A percentile compares a stretch with the other conserved stretches of the same genome.
Evolutionary conservation across 2,113 vertebrate species (phyloP).

Genomic region (Neotoma lepida): DNA sequence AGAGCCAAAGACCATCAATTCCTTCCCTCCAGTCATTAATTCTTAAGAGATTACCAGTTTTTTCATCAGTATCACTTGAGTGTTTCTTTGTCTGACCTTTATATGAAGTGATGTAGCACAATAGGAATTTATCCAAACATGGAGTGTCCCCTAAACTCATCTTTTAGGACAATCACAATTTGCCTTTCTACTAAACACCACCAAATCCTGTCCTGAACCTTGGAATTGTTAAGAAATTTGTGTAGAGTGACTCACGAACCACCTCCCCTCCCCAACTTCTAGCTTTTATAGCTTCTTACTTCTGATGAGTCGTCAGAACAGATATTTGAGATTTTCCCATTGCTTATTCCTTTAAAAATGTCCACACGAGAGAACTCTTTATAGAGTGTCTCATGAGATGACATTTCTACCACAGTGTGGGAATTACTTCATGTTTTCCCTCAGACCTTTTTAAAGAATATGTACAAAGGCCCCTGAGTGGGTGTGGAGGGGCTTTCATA

Average conservation of each 20-base stretch:
- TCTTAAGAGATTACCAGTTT: slow-evolving; percentile 71
- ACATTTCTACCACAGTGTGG: neutral
- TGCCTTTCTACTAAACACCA: neutral
- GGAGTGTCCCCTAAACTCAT: neutral
- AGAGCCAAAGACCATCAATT: slow-evolving; percentile 73
- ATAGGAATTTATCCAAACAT: slow-evolving; percentile 53
- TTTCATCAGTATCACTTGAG: slow-evolving; percentile 74
- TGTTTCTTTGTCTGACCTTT: slow-evolving; percentile 73
- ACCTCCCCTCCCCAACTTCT: neutral
- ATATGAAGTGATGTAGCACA: slow-evolving; percentile 72
- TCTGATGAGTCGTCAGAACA: neutral
- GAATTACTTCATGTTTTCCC: neutral
- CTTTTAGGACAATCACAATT: slow-evolving; percentile 42
- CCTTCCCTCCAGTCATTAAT: slow-evolving; percentile 76
- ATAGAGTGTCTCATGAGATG: slow-evolving; percentile 5
- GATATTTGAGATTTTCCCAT: neutral
- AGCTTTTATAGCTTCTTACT: neutral
- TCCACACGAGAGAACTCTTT: neutral
- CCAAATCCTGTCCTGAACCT: neutral
- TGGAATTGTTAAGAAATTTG: neutral
- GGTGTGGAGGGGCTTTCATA: neutral
- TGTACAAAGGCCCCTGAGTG: neutral
- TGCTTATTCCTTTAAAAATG: slow-evolving; percentile 50
- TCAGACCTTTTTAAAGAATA: slow-evolving; percentile 16
- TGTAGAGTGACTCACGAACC: neutral